Evolutionary conservation across 2,888 invertebrate genomes (phyloP).

Genomic region (Aphrophora alni): DNA sequence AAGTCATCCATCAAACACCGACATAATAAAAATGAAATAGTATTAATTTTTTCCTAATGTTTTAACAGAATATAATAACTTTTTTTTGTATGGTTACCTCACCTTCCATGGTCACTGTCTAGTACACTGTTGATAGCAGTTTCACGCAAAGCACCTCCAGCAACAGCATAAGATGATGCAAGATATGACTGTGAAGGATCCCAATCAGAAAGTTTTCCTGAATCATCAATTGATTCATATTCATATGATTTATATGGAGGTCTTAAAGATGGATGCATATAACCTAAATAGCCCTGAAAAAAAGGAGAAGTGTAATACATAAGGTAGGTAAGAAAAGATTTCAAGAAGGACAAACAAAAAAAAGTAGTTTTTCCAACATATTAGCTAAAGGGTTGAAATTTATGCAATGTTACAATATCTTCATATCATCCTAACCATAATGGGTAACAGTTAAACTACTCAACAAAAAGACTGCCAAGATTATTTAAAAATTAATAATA

Average conservation of each 20-base stretch:
- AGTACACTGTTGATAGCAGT: constrained; percentile 57
- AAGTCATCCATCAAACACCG: too few species aligned
- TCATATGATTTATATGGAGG: constrained; percentile 58
- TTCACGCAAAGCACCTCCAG: constrained; percentile 56
- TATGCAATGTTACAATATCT: too few species aligned
- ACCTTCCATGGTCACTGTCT: constrained; percentile 50
- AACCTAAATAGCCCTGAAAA: constrained; percentile 50
- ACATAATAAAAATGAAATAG: too few species aligned
- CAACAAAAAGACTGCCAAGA: too few species aligned
- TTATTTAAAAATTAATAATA: too few species aligned
- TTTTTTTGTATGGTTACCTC: constrained; percentile 20
- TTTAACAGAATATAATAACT: background rate
- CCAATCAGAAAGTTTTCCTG: constrained; percentile 54
- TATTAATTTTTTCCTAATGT: too few species aligned
- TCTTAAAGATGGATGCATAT: constrained; percentile 53
- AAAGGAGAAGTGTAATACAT: background rate
- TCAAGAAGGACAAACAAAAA: background rate
- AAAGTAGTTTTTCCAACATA: background rate
- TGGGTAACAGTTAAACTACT: too few species aligned
- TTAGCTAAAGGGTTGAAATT: too few species aligned
- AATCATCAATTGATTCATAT: constrained; percentile 58
- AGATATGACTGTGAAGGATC: constrained; percentile 56
- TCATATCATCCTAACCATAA: too few species aligned
- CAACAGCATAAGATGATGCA: constrained; percentile 55
- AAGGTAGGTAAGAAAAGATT: too few species aligned